Percentiles rank a stretch among this genome's conserved stretches.
These are phyloP conservation scores for Himalopsyche anomala DNA, from an alignment of 2,888 invertebrate genomes.

Conservation along the genomic window DNA sequence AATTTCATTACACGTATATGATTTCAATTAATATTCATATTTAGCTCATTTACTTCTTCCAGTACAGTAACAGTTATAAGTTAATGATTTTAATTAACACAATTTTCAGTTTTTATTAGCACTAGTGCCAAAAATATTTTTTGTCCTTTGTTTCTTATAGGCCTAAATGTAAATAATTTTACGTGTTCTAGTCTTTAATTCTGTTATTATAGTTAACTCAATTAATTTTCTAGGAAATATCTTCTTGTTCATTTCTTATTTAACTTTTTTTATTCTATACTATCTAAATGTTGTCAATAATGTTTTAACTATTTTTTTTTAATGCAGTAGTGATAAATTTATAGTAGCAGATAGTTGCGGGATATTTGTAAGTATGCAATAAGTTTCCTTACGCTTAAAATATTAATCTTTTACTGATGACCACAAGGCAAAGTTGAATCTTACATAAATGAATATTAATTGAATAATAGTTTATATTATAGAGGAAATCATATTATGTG, in stretches of 20 bases:
- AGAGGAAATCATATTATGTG: too few relatives aligned
- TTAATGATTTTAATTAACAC: too few relatives aligned
- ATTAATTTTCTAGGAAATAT: not conserved
- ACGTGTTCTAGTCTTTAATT: not conserved
- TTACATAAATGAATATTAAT: constrained; percentile 23
- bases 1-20: too few relatives aligned
- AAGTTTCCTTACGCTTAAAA: not conserved
- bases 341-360: too few relatives aligned
- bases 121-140: not conserved
- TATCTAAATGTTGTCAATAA: constrained; percentile 6
- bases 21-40: too few relatives aligned
- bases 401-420: not conserved
- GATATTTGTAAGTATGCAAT: too few relatives aligned
- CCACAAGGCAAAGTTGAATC: not conserved
- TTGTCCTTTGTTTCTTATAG: not conserved
- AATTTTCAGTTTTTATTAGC: not conserved
- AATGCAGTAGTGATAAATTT: not conserved
- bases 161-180: not conserved
- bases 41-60: too few relatives aligned
- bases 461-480: too few relatives aligned
- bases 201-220: not conserved
- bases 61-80: too few relatives aligned
- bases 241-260: not conserved
- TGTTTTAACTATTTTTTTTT: not conserved
- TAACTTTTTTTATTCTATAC: not conserved